Percentiles rank a stretch among this genome's conserved stretches.
phyloP scores from a whole-genome alignment of 92 coral and sea anemone genomes.

The Siderastrea siderea region DNA sequence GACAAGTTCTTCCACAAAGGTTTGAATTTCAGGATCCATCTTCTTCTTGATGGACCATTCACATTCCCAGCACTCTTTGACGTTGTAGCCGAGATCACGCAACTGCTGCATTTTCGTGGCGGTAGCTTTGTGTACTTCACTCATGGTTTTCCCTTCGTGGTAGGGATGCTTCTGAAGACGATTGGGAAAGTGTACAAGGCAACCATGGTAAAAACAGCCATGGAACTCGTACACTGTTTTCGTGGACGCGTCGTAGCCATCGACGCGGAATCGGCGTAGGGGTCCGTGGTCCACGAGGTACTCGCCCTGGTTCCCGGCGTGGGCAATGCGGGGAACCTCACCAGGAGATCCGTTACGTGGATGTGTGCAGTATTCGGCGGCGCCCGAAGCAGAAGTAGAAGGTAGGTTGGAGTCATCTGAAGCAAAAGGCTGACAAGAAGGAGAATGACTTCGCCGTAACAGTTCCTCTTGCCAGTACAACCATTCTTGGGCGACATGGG shows the following conservation, averaged over 20 bases:
- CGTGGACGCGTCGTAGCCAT: slow-evolving; percentile 19
- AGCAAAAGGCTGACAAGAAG: not conserved
- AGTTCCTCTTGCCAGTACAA: not conserved
- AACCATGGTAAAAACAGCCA: slow-evolving; percentile 43
- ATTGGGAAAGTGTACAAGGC: not conserved
- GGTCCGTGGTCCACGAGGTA: not conserved
- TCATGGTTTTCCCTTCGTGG: not conserved
- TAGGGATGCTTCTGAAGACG: not conserved
- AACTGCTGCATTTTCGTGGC: not conserved
- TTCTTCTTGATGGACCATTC: not conserved
- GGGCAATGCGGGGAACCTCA: no score
- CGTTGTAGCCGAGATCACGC: not conserved
- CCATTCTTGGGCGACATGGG: slow-evolving; percentile 17
- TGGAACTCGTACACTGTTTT: slow-evolving; percentile 32
- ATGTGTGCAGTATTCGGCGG: no score
- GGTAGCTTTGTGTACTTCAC: not conserved
- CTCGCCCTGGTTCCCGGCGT: no score
- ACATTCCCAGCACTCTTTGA: not conserved
- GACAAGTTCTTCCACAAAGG: not conserved
- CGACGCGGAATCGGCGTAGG: not conserved
- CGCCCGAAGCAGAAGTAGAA: not conserved
- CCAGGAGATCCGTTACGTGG: no score
- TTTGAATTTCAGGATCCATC: not conserved
- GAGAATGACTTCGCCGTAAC: not conserved
- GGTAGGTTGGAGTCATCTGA: not conserved